Evolutionary conservation across 2,888 invertebrate genomes (phyloP).

Genomic region (Clitarchus hookeri): DNA sequence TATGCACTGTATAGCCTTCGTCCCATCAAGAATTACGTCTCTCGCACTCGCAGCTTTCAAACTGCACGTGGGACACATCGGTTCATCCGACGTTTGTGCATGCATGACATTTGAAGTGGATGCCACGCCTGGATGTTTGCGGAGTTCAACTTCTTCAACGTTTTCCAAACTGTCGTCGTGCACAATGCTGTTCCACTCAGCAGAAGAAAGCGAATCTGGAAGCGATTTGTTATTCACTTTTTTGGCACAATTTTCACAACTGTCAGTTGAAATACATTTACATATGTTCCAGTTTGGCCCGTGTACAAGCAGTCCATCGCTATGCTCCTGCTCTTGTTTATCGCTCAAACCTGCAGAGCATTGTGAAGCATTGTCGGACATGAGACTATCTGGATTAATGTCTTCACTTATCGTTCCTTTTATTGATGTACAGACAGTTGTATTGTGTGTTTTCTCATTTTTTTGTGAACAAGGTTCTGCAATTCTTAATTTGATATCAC

Average conservation of each 20-base stretch:
- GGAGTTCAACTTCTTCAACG: neutral
- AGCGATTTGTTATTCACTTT: too few species aligned
- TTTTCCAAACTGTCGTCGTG: neutral
- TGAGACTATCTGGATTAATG: neutral
- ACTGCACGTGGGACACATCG: neutral
- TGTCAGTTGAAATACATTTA: too few species aligned
- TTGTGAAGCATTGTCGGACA: neutral
- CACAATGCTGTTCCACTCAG: too few species aligned
- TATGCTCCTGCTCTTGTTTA: neutral
- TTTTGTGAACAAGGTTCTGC: neutral
- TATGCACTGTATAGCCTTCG: constrained; percentile 4
- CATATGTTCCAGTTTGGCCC: too few species aligned
- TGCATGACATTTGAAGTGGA: too few species aligned
- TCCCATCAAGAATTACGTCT: neutral
- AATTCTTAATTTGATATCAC: neutral
- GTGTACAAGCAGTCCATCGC: too few species aligned
- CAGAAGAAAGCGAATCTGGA: too few species aligned
- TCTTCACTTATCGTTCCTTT: neutral
- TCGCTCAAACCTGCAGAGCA: neutral
- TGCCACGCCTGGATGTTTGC: neutral
- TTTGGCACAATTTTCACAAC: too few species aligned
- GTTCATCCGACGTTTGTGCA: neutral
- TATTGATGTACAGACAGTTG: neutral
- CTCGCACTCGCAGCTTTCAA: too few species aligned
- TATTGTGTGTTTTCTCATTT: neutral